Base-by-base conservation (phyloP, 92 coral and sea anemone species). In the Heteractis magnifica region DNA sequence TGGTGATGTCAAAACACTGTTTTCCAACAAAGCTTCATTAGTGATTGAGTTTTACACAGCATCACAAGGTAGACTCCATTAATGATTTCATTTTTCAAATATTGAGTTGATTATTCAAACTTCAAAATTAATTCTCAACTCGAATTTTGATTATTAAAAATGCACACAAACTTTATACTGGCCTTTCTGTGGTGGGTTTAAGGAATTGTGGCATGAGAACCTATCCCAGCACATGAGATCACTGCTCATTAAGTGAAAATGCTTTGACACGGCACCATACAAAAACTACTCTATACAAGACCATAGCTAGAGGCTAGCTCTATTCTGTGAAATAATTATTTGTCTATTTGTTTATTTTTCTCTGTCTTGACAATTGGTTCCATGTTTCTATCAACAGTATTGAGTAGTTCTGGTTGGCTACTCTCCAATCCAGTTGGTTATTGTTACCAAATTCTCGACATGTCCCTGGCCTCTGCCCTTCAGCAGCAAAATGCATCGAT, bases 41-140 rank as follows among this genome's bases (percentile, higher is more conserved):
- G 94, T 95, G 21, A 50, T 95, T 6, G 98, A 95, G 81, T 95
- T 86, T 74, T 95, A 90, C 65, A 87, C 90, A 6, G 92, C 94
- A 0, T 84, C 92, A 48, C 91, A 86, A 26, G 95, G 98, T 95
- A 83, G n/a, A n/a, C n/a, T n/a, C 34, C 34, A 26, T 26, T 26
- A 26, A 26, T 26, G 1, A 26, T 26, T 26, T 26, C 34, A 26
- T 26, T 0, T 0, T 26, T 26, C 34, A 26, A 26, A 26, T 26
- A 26, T 26, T 26, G 34, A 26, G 0, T 26, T 26, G 56, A 53
- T 7, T 1, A 7, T 53, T 53, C 9, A 53, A 53, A 0, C n/a
- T n/a, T n/a, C n/a, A n/a, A n/a, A n/a, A n/a, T n/a, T n/a, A n/a
- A n/a, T n/a, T n/a, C n/a, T n/a, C n/a, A n/a, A n/a, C n/a, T n/a